Evolutionary conservation across 2,113 vertebrate species (phyloP).

Genomic region (Cyphomyrus plagiostoma): DNA sequence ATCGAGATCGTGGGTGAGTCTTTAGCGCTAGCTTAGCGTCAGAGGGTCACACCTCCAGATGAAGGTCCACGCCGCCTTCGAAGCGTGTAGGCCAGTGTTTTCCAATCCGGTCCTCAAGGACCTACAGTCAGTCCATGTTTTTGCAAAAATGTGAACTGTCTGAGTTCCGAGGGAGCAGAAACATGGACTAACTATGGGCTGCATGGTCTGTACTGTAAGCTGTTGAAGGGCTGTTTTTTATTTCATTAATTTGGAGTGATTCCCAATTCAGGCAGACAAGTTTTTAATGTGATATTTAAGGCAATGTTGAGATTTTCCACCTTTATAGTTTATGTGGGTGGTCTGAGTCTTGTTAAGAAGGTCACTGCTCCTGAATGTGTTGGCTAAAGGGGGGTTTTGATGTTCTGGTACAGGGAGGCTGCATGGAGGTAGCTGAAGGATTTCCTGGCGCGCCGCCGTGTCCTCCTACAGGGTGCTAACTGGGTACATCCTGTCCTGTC

Average conservation of each 20-base stretch:
- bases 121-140: too few species aligned
- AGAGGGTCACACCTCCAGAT: too few species aligned
- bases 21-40: background rate
- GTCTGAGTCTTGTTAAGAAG: background rate
- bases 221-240: background rate
- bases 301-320: background rate
- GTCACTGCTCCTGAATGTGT: background rate
- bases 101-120: too few species aligned
- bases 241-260: background rate
- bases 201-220: background rate
- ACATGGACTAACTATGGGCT: too few species aligned
- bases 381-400: background rate
- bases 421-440: background rate
- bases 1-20: constrained; percentile 92
- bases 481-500: background rate
- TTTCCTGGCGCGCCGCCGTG: background rate
- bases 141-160: too few species aligned
- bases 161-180: too few species aligned
- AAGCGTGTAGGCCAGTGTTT: background rate
- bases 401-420: background rate
- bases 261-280: background rate
- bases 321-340: background rate
- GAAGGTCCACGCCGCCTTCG: background rate
- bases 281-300: background rate
- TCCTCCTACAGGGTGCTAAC: background rate